phyloP scores from a whole-genome alignment of 2,888 invertebrate species.

The Hydrotaea cyrtoneurina region DNA sequence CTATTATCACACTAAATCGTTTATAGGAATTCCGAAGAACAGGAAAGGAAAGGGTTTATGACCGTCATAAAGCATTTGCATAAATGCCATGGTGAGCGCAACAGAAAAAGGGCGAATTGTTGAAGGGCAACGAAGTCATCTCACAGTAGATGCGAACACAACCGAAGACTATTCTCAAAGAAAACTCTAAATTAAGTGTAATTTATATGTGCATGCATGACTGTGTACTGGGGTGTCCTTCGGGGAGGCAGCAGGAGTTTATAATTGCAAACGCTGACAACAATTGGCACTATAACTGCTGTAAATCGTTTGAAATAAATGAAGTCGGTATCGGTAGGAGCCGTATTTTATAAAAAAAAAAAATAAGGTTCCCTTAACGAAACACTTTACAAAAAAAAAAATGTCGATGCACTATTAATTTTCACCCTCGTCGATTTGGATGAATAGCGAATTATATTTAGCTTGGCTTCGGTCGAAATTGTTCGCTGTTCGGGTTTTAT shows the following conservation, averaged over 20 bases:
- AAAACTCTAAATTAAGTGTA: neutral
- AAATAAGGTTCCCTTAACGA: no score
- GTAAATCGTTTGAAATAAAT: neutral
- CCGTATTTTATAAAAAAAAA: no score
- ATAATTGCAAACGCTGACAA: neutral
- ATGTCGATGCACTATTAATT: no score
- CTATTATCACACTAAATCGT: conserved; percentile 32
- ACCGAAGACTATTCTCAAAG: neutral
- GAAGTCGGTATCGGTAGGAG: no score
- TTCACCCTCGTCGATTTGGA: no score
- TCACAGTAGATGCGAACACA: neutral
- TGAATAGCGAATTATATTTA: no score
- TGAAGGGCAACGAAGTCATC: neutral
- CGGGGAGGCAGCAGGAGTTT: neutral
- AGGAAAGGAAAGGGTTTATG: conserved; percentile 26
- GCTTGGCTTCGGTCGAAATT: no score
- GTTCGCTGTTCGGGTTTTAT: no score
- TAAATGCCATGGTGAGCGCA: conserved; percentile 6
- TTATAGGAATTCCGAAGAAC: neutral
- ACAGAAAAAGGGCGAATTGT: no score
- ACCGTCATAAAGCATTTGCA: conserved; percentile 22
- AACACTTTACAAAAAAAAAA: no score
- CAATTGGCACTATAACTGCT: neutral
- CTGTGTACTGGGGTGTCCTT: neutral
- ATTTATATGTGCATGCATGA: neutral